Percentiles rank a stretch among this genome's conserved stretches.
Evolutionary conservation across 1,140 invertebrate genomes (phyloP).

Genomic region (Whitmania pigra): DNA sequence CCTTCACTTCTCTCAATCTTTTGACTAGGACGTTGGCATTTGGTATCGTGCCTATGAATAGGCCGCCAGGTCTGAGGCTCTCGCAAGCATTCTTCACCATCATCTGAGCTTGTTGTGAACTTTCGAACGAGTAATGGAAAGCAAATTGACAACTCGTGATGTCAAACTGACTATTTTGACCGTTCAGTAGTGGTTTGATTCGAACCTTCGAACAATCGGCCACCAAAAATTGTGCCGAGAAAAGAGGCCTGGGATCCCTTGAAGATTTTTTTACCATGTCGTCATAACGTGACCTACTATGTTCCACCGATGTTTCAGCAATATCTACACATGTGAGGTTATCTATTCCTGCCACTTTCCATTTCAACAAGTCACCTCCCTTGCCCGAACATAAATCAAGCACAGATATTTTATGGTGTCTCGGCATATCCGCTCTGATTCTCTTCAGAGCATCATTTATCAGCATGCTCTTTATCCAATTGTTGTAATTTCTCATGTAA

Average conservation of each 20-base stretch:
- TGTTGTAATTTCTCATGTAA: conserved; percentile 90
- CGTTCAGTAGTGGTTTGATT: conserved; percentile 50
- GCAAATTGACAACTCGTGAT: conserved; percentile 93
- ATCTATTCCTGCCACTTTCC: conserved; percentile 67
- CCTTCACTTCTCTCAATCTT: conserved; percentile 49
- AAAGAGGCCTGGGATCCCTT: conserved; percentile 43
- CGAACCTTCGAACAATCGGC: conserved; percentile 75
- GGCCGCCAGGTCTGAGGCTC: conserved; percentile 72
- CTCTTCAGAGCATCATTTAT: conserved; percentile 46
- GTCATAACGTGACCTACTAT: conserved; percentile 52
- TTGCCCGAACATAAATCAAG: conserved; percentile 68
- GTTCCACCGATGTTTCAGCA: conserved; percentile 50
- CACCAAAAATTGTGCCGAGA: conserved; percentile 76
- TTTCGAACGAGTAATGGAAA: conserved; percentile 86
- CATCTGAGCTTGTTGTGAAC: conserved; percentile 70
- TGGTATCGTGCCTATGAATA: conserved; percentile 90
- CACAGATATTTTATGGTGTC: conserved; percentile 33
- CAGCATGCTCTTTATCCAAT: conserved; percentile 92
- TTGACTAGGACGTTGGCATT: conserved; percentile 73
- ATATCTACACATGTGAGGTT: conserved; percentile 71
- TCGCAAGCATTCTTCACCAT: conserved; percentile 87
- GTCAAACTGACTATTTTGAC: conserved; percentile 63
- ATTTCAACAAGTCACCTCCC: conserved; percentile 91
- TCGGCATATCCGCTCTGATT: neutral
- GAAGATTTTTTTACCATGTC: conserved; percentile 37